Conservation (phyloP, 2,888 invertebrate genomes). For the Polydrusus pterygomalis region DNA sequence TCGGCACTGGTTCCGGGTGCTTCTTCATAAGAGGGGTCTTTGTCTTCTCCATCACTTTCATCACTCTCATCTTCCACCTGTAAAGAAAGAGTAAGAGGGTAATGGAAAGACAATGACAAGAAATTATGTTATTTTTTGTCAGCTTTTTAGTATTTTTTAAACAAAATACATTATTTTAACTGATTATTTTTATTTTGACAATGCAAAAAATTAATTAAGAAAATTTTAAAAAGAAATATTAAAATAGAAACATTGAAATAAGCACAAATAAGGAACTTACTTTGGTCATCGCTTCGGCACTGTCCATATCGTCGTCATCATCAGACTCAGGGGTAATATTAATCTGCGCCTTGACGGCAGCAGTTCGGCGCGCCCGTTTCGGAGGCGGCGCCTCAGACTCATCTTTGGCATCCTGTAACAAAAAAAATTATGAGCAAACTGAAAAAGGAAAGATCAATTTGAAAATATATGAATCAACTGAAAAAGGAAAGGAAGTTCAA, state of each 20-base stretch:
- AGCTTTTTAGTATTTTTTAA: too few relatives aligned
- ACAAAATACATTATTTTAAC: too few relatives aligned
- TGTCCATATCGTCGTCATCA: conserved; percentile 64
- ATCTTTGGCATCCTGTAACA: conserved; percentile 49
- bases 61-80: conserved; percentile 69
- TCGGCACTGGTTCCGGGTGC: conserved; percentile 67
- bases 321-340: conserved; percentile 64
- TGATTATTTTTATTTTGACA: not conserved
- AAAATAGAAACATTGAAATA: not conserved
- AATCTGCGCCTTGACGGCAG: conserved; percentile 65
- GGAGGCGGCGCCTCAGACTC: conserved; percentile 61
- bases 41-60: conserved; percentile 64
- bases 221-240: not conserved
- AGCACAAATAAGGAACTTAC: conserved; percentile 54
- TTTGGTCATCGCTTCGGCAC: conserved; percentile 65
- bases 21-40: conserved; percentile 62
- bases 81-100: conserved; percentile 50
- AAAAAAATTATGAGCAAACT: not conserved
- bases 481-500: too few relatives aligned
- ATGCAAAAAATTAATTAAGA: not conserved
- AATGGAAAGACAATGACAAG: conserved; percentile 7
- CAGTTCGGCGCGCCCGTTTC: conserved; percentile 66
- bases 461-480: too few relatives aligned
- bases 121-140: too few relatives aligned
- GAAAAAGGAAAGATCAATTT: too few relatives aligned